Evolutionary conservation across 1,140 invertebrate genomes (phyloP).

Genomic region (Brachionus rotundiformis): DNA sequence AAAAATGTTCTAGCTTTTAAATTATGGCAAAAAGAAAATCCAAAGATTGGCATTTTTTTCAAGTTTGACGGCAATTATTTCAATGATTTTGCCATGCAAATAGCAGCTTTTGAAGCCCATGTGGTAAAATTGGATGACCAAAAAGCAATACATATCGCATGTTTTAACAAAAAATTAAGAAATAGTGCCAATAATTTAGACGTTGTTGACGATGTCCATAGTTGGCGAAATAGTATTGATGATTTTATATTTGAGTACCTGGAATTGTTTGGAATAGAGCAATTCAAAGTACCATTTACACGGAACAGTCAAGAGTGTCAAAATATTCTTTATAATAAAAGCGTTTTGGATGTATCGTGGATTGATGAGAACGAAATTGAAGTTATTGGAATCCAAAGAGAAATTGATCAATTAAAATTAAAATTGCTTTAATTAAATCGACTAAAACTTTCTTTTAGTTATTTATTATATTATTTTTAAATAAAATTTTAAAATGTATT

Average conservation of each 20-base stretch:
- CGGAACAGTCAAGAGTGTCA: background rate
- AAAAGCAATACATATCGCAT: conserved; percentile 19
- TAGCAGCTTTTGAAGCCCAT: background rate
- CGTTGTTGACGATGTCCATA: background rate
- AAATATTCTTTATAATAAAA: conserved; percentile 24
- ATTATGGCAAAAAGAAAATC: background rate
- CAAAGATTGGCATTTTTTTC: background rate
- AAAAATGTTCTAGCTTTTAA: conserved; percentile 17
- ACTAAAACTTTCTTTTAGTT: background rate
- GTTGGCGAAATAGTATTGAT: background rate
- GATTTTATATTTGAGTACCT: background rate
- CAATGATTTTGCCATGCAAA: conserved; percentile 6
- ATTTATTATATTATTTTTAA: background rate
- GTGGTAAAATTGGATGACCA: conserved; percentile 27
- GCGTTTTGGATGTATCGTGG: background rate
- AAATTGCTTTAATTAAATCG: background rate
- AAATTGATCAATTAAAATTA: background rate
- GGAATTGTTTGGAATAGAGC: background rate
- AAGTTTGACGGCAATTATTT: conserved; percentile 30
- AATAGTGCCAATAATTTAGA: background rate
- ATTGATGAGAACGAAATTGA: background rate
- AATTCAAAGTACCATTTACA: conserved; percentile 16
- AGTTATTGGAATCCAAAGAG: background rate
- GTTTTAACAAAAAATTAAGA: conserved; percentile 10
- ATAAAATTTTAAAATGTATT: background rate